A percentile compares a stretch with the other conserved stretches of the same genome.
phyloP scores from a whole-genome alignment of 2,113 vertebrate species.

The Beaufortia kweichowensis region DNA sequence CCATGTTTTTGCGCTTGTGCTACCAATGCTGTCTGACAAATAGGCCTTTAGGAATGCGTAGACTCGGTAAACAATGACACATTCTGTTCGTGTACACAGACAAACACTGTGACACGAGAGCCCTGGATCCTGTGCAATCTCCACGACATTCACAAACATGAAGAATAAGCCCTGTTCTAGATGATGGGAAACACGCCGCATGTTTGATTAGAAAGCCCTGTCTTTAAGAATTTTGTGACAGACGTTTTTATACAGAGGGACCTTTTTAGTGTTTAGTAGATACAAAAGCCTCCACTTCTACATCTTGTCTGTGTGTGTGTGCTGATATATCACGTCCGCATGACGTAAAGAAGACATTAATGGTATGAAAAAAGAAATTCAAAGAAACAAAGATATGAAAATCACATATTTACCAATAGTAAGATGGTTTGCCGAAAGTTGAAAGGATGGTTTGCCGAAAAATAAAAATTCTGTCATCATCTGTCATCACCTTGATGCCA shows the following conservation, averaged over 20 bases:
- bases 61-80: conserved; percentile 45
- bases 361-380: conserved; percentile 3
- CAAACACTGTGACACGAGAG: conserved; percentile 33
- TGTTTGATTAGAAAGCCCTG: conserved; percentile 28
- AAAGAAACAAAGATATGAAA: conserved; percentile 9
- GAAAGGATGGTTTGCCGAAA: too few relatives aligned
- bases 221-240: neutral
- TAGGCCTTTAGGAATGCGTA: conserved; percentile 10
- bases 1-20: conserved; percentile 4
- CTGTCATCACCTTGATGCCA: too few relatives aligned
- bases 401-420: neutral
- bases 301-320: conserved; percentile 3
- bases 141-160: conserved; percentile 32
- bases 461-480: too few relatives aligned
- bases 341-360: neutral
- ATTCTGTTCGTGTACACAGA: conserved; percentile 31
- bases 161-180: conserved; percentile 8
- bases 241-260: neutral
- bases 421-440: too few relatives aligned
- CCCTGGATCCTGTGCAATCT: conserved; percentile 10
- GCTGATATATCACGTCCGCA: neutral
- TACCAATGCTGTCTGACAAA: conserved; percentile 39
- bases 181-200: neutral
- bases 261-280: conserved; percentile 13
- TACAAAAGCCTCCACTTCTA: conserved; percentile 3